Evolutionary conservation across 2,888 invertebrate genomes (phyloP), one percentile per base, ranked within the genome.

Genomic region (Catocala nupta): DNA sequence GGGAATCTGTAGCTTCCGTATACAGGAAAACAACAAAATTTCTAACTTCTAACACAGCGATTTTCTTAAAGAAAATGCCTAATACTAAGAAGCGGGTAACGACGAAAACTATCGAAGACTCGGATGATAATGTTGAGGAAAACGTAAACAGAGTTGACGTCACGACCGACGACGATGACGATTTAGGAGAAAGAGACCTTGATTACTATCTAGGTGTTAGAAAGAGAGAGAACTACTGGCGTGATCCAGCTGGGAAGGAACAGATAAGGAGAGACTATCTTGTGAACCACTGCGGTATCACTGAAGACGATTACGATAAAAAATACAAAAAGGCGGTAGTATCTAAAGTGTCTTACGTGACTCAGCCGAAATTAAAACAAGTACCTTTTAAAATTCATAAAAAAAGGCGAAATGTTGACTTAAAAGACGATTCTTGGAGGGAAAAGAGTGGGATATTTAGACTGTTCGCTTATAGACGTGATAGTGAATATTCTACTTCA

Each of bases 21-120:
- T 94, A 89, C 53, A 89, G 86, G 58, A 92, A 89, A 78, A 94
- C 94, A n/a, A 92, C 94, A 0, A 93, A 90, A 73, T 94, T 93
- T 59, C 58, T 93, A 1, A 80, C 90, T 7, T 75, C 86, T 0
- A 93, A 93, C 63, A 93, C 92, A 0, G 83, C 87, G 0, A 89
- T 85, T 65, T 81, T 93, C 47, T 73, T 93, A 1, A 93, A 90
- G 66, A 93, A 86, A 72, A 86, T 87, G 68, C 86, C 91, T 0
- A 90, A 91, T 56, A 82, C 83, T 47, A 83, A 76, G 63, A 91
- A 90, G 65, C 79, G 82, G 45, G 62, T 84, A 11, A 56, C 89
- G 5, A 77, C 83, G 7, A 87, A 82, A 81, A 81, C 86, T 39
- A 73, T 84, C 5, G 87, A 89, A 70, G 86, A 72, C 13, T 52